A percentile compares a stretch with the other conserved stretches of the same genome.
Conservation (phyloP, 2,113 vertebrate species). For the Meleagris gallopavo region DNA sequence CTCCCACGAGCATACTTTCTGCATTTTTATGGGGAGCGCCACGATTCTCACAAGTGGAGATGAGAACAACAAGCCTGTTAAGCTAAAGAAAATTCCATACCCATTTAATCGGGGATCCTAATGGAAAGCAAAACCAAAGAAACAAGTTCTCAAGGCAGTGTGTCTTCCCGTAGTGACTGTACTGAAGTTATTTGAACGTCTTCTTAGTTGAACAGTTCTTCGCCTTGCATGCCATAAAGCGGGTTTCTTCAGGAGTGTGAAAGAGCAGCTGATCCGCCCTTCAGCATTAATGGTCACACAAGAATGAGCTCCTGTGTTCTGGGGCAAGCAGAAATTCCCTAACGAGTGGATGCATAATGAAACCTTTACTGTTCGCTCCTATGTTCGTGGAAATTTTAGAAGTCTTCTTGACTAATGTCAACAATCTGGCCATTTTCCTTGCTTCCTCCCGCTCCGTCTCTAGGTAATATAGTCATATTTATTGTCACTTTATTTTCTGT, state of each 20-base stretch:
- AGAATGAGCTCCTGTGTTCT: conserved; percentile 39
- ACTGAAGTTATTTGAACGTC: background rate
- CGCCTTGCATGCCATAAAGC: background rate
- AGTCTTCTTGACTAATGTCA: conserved; percentile 54
- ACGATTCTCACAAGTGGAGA: background rate
- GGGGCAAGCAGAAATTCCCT: conserved; percentile 19
- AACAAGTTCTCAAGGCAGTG: background rate
- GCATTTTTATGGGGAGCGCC: background rate
- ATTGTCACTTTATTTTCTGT: conserved; percentile 68
- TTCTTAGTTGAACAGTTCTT: conserved; percentile 15
- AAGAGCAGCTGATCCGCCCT: conserved; percentile 15
- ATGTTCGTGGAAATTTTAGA: conserved; percentile 69
- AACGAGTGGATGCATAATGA: conserved; percentile 47
- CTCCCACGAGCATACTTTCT: background rate
- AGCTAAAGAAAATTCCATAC: background rate
- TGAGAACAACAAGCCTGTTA: background rate
- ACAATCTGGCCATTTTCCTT: conserved; percentile 55
- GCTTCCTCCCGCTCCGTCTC: conserved; percentile 25
- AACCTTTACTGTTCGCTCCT: background rate
- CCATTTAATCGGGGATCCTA: background rate
- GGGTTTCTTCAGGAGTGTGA: conserved; percentile 37
- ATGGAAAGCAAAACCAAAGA: background rate
- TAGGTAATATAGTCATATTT: conserved; percentile 47
- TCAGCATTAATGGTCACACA: background rate
- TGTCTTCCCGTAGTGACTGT: background rate